These are phyloP conservation scores for Eupristina koningsbergeri DNA, from an alignment of 1,140 invertebrate genomes.

Conservation along the genomic window DNA sequence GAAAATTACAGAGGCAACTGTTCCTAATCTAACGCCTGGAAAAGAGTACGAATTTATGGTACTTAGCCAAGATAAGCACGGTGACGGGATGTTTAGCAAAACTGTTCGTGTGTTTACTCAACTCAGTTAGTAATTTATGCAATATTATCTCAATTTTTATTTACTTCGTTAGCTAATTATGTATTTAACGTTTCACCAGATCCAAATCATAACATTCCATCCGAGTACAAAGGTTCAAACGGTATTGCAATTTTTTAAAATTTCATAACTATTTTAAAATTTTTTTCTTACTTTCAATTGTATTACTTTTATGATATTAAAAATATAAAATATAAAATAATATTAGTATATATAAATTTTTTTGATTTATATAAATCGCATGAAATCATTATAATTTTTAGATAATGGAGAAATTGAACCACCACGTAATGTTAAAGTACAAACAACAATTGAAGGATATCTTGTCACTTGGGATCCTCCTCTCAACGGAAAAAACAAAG, in stretches of 20 bases:
- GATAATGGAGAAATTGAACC: constrained; percentile 73
- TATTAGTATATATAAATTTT: no score
- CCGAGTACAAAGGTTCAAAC: constrained; percentile 61
- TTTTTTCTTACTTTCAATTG: no score
- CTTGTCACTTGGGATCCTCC: constrained; percentile 84
- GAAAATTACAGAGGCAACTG: constrained; percentile 83
- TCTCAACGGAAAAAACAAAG: constrained; percentile 73
- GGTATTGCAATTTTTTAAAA: constrained; percentile 48
- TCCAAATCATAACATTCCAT: constrained; percentile 62
- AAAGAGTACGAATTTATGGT: constrained; percentile 93
- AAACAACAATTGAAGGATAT: constrained; percentile 77
- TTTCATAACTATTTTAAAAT: no score
- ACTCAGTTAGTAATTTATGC: constrained; percentile 59
- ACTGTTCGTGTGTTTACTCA: constrained; percentile 84
- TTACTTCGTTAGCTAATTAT: not conserved
- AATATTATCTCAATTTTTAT: not conserved
- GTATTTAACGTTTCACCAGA: constrained; percentile 51
- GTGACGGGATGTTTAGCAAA: constrained; percentile 93
- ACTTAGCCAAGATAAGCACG: constrained; percentile 87
- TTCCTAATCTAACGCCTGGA: constrained; percentile 83
- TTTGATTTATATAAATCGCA: no score
- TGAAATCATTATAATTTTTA: constrained; percentile 1
- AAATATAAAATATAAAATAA: no score
- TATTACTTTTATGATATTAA: no score
- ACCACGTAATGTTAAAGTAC: constrained; percentile 79